Percentiles rank a stretch among this genome's conserved stretches.
These are phyloP conservation scores for Myiozetetes cayanensis DNA, from an alignment of 2,113 vertebrate genomes.

Conservation along the genomic window DNA sequence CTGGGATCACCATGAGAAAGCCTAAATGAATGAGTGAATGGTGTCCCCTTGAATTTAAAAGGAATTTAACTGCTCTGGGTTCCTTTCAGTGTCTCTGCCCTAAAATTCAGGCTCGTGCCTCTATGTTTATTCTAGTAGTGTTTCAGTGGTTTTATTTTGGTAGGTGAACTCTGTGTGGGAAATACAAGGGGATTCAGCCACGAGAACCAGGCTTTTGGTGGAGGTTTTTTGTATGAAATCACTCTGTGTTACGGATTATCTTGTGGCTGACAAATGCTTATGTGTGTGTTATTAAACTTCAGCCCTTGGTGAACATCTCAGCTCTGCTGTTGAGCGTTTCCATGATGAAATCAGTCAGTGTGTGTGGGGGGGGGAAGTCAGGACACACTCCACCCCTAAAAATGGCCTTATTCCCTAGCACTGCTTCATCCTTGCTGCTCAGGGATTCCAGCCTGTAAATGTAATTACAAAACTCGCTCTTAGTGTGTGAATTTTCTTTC, in stretches of 20 bases:
- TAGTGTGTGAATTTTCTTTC: neutral
- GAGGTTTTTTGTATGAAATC: neutral
- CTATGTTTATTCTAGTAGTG: neutral
- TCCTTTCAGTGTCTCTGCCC: neutral
- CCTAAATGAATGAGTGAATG: neutral
- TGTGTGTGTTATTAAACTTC: slow-evolving; percentile 7
- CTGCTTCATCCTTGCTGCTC: neutral
- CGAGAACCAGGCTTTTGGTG: neutral
- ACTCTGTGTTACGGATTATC: neutral
- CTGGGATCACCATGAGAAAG: neutral
- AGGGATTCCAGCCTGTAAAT: neutral
- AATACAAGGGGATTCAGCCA: neutral
- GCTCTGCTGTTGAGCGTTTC: neutral
- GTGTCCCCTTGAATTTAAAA: neutral
- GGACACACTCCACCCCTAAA: neutral
- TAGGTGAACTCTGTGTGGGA: neutral
- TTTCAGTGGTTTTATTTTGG: neutral
- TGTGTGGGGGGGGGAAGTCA: neutral
- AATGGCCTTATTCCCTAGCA: neutral
- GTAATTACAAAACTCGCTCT: neutral
- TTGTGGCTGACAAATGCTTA: neutral
- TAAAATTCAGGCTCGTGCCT: neutral
- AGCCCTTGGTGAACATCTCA: neutral
- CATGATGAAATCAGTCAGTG: neutral
- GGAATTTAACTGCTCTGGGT: neutral